Percentiles rank a stretch among this genome's conserved stretches.
These are phyloP conservation scores for Coturnix japonica DNA, from an alignment of 2,113 vertebrate species.

Conservation along the genomic window DNA sequence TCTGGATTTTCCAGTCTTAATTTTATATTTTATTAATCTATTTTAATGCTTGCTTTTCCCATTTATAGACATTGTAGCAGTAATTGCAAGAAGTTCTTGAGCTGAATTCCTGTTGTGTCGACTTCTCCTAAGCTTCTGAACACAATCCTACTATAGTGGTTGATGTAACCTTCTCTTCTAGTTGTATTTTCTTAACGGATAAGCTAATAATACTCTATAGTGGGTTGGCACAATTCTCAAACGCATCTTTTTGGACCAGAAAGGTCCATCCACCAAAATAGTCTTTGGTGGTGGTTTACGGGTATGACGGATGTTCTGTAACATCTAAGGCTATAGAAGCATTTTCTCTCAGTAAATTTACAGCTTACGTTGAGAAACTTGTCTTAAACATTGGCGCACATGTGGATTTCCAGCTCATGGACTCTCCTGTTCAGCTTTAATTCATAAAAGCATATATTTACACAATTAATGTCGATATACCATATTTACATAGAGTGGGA, in stretches of 20 bases:
- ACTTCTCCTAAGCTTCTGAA: conserved; percentile 78
- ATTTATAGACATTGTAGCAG: conserved; percentile 94
- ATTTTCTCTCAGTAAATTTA: conserved; percentile 66
- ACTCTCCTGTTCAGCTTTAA: conserved; percentile 85
- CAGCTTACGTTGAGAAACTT: conserved; percentile 59
- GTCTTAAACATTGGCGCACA: conserved; percentile 81
- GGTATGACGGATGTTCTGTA: conserved; percentile 46
- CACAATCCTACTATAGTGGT: conserved; percentile 70
- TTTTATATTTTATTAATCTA: conserved; percentile 96
- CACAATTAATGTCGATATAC: conserved; percentile 80
- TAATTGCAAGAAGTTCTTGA: conserved; percentile 98
- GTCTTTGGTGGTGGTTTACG: conserved; percentile 46
- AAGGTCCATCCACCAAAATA: conserved; percentile 68
- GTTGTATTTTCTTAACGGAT: conserved; percentile 71
- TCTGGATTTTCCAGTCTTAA: conserved; percentile 99
- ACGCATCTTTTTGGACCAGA: conserved; percentile 68
- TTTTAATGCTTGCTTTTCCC: conserved; percentile 99
- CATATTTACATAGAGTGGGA: conserved; percentile 79
- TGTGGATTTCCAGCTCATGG: conserved; percentile 88
- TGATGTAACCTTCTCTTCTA: conserved; percentile 74
- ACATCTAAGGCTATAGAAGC: conserved; percentile 53
- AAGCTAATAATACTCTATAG: conserved; percentile 66
- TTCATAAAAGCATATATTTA: conserved; percentile 78
- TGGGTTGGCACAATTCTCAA: conserved; percentile 71
- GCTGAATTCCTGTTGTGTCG: conserved; percentile 96